These are phyloP conservation scores for Tenthredo scrophulariae DNA, from an alignment of 2,888 invertebrate genomes.

Conservation along the genomic window DNA sequence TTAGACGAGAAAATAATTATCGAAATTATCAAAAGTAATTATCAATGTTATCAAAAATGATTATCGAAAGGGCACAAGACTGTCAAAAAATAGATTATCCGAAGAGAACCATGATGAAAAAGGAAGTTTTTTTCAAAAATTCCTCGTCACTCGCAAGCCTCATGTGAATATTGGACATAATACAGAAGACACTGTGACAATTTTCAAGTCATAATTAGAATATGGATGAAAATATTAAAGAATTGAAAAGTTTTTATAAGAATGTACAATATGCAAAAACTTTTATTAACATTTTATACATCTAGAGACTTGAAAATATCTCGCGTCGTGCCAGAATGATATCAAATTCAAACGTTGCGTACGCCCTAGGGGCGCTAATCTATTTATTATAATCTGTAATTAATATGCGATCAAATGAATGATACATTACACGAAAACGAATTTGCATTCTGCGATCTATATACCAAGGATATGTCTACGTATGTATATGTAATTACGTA, in stretches of 20 bases:
- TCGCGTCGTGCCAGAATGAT: constrained; percentile 47
- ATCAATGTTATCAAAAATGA: neutral
- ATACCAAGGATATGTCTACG: neutral
- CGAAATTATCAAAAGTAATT: neutral
- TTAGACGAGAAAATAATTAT: constrained; percentile 27
- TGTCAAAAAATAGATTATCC: neutral
- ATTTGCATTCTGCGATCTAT: constrained; percentile 45
- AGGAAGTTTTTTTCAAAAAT: neutral
- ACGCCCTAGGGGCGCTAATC: constrained; percentile 52
- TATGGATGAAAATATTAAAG: no score
- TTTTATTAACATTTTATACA: neutral
- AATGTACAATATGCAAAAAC: no score
- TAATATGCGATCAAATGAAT: constrained; percentile 43
- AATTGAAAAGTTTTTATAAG: no score
- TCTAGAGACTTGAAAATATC: constrained; percentile 29
- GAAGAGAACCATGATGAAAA: neutral
- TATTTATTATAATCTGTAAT: constrained; percentile 40
- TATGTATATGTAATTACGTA: neutral
- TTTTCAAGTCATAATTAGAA: constrained; percentile 4
- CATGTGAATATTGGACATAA: constrained; percentile 22
- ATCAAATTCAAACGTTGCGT: constrained; percentile 50
- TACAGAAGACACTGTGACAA: constrained; percentile 40
- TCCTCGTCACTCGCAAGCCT: constrained; percentile 43
- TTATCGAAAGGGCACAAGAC: neutral
- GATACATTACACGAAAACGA: constrained; percentile 41